Evolutionary conservation across 2,113 vertebrate species (phyloP).

Genomic region (Dipodomys spectabilis): DNA sequence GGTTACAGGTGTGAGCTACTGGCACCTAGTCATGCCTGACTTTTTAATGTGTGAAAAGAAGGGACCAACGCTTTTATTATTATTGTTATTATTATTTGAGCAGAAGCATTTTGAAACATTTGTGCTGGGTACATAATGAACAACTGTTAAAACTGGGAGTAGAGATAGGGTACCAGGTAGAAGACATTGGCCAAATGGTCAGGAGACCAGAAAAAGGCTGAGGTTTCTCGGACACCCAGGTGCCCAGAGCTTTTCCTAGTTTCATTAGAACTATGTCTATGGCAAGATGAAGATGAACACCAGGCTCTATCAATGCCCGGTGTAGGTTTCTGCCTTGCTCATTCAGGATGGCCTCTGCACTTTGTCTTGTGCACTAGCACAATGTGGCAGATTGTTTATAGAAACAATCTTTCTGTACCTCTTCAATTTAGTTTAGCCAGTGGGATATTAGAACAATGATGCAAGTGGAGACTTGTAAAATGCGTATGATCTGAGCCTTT

Average conservation of each 20-base stretch:
- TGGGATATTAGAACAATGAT: neutral
- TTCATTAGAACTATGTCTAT: neutral
- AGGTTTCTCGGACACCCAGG: neutral
- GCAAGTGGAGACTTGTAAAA: neutral
- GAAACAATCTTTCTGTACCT: neutral
- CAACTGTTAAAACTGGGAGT: neutral
- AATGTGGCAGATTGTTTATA: neutral
- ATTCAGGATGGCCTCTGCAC: neutral
- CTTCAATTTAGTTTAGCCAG: neutral
- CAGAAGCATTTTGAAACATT: neutral
- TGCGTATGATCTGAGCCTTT: neutral
- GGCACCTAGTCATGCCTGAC: neutral
- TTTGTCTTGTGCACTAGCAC: neutral
- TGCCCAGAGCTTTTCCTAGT: neutral
- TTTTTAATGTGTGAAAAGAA: neutral
- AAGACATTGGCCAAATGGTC: neutral
- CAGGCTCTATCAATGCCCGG: neutral
- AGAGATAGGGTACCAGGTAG: neutral
- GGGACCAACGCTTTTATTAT: neutral
- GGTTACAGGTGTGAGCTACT: too few species aligned
- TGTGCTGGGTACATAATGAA: neutral
- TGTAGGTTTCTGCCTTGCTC: neutral
- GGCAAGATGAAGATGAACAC: neutral
- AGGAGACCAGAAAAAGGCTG: neutral
- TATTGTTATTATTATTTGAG: neutral